phyloP scores from a whole-genome alignment of 1,140 invertebrate genomes.

The Onthophagus taurus region DNA sequence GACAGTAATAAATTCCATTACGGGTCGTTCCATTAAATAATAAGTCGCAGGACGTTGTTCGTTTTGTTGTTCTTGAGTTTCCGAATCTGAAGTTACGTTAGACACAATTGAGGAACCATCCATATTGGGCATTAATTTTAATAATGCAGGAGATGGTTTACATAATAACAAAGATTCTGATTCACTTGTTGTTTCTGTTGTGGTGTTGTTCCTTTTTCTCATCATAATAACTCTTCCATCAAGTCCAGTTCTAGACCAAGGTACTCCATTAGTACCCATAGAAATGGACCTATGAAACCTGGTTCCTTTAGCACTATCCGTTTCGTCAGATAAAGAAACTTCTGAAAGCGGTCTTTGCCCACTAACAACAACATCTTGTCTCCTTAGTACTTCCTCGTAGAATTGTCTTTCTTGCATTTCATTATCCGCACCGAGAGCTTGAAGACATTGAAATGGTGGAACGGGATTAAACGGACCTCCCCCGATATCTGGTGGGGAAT shows the following conservation, averaged over 20 bases:
- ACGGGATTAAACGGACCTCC: constrained; percentile 48
- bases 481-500: constrained; percentile 43
- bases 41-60: too few relatives aligned
- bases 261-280: constrained; percentile 49
- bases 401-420: constrained; percentile 45
- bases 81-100: constrained; percentile 33
- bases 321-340: constrained; percentile 46
- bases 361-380: constrained; percentile 35
- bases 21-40: constrained; percentile 52
- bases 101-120: constrained; percentile 46
- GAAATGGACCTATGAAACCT: constrained; percentile 48
- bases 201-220: constrained; percentile 62
- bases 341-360: constrained; percentile 45
- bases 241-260: constrained; percentile 50
- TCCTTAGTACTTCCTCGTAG: constrained; percentile 44
- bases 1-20: constrained; percentile 77
- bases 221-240: constrained; percentile 53
- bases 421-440: constrained; percentile 54
- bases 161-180: constrained; percentile 69
- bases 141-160: constrained; percentile 71
- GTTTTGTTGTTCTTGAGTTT: constrained; percentile 37
- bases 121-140: constrained; percentile 56
- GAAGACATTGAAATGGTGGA: constrained; percentile 69
- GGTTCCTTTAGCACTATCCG: constrained; percentile 45
- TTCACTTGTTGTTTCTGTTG: constrained; percentile 50